A percentile compares a stretch with the other conserved stretches of the same genome.
phyloP scores from a whole-genome alignment of 2,797 vertebrate species.

The Micropoecilia bifurca region DNA sequence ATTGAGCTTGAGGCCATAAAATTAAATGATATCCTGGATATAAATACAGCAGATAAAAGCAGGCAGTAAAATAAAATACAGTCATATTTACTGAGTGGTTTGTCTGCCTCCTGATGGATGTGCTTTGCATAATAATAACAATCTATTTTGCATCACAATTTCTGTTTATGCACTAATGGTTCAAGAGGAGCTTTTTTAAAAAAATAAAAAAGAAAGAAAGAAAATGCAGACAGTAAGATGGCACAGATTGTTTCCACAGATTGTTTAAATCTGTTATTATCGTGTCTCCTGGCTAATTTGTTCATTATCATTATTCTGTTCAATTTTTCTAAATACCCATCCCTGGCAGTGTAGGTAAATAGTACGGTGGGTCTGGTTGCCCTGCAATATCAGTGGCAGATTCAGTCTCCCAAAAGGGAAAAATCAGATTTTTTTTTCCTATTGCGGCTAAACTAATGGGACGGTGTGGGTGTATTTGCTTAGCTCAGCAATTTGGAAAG shows the following conservation, averaged over 20 bases:
- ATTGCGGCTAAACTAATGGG: background rate
- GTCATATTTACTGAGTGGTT: background rate
- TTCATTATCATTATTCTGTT: background rate
- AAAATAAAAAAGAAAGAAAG: conserved; percentile 7
- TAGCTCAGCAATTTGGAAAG: background rate
- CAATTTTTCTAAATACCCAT: background rate
- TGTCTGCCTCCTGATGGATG: background rate
- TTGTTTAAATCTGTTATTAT: background rate
- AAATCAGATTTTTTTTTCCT: background rate
- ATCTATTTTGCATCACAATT: background rate
- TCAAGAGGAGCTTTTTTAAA: background rate
- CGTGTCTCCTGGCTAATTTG: background rate
- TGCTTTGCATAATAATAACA: background rate
- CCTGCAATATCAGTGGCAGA: background rate
- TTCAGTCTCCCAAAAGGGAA: background rate
- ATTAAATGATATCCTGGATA: background rate
- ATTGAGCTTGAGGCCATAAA: conserved; percentile 4
- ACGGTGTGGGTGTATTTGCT: background rate
- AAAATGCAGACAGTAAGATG: background rate
- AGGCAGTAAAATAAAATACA: background rate
- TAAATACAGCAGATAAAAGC: background rate
- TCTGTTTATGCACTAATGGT: background rate
- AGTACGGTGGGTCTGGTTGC: background rate
- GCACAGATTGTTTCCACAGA: background rate
- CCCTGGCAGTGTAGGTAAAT: background rate